phyloP scores from a whole-genome alignment of 2,888 invertebrate species.

The Drosophila nigricruria region DNA sequence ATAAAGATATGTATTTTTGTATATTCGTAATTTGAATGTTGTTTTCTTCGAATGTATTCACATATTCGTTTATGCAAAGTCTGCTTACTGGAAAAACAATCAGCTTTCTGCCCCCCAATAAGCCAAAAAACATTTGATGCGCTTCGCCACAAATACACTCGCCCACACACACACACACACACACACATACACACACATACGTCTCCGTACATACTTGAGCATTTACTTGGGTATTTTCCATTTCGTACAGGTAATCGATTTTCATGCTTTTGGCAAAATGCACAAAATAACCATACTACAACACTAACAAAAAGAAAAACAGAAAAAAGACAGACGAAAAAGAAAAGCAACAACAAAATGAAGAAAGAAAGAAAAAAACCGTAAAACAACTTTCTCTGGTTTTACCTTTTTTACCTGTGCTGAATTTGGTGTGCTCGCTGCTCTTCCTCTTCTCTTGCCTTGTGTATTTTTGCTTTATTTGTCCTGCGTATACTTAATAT shows the following conservation, averaged over 20 bases:
- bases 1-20: neutral
- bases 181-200: neutral
- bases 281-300: conserved; percentile 56
- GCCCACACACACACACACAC: neutral
- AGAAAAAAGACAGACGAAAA: conserved; percentile 39
- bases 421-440: conserved; percentile 46
- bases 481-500: conserved; percentile 72
- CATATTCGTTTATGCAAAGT: conserved; percentile 76
- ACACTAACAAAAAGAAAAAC: conserved; percentile 8
- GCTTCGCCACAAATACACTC: conserved; percentile 10
- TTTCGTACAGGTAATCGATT: conserved; percentile 79
- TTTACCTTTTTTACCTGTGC: conserved; percentile 32
- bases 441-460: conserved; percentile 31
- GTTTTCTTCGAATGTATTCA: conserved; percentile 54
- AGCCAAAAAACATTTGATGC: conserved; percentile 49
- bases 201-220: conserved; percentile 17
- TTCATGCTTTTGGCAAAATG: conserved; percentile 79
- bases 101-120: conserved; percentile 59
- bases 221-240: conserved; percentile 60
- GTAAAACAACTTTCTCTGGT: conserved; percentile 67
- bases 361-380: neutral
- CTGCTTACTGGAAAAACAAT: conserved; percentile 68
- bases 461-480: conserved; percentile 42
- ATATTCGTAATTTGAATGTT: conserved; percentile 56
- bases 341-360: conserved; percentile 18